These are phyloP conservation scores for Cetonia aurata DNA, from an alignment of 2,888 invertebrate genomes.

Conservation along the genomic window DNA sequence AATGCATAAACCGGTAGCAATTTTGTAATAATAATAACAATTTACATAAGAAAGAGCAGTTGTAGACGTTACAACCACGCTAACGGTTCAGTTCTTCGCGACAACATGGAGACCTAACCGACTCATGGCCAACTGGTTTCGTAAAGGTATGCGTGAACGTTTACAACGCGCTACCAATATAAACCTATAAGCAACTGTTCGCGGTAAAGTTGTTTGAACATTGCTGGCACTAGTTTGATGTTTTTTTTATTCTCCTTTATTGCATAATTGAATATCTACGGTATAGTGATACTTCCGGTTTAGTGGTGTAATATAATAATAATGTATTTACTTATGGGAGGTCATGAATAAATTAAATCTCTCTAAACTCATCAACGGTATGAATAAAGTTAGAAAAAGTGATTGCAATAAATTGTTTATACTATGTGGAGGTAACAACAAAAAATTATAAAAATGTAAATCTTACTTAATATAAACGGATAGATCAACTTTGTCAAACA, in stretches of 20 bases:
- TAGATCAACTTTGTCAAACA: conserved; percentile 7
- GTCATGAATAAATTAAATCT: too few species aligned
- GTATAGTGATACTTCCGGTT: conserved; percentile 13
- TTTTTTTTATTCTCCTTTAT: not conserved
- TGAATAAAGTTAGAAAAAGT: too few species aligned
- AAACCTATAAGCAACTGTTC: not conserved
- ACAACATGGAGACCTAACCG: conserved; percentile 28
- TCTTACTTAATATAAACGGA: conserved; percentile 3
- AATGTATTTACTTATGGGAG: too few species aligned
- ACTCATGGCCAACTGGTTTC: conserved; percentile 17
- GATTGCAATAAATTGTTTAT: too few species aligned
- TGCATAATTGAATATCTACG: not conserved
- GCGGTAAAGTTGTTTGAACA: conserved; percentile 8
- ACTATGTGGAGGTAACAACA: too few species aligned
- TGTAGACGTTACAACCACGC: conserved; percentile 2
- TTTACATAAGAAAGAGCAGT: conserved; percentile 24
- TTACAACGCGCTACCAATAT: too few species aligned
- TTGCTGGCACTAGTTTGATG: conserved; percentile 3
- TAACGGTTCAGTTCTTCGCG: conserved; percentile 31
- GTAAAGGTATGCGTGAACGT: too few species aligned
- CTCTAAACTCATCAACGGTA: too few species aligned
- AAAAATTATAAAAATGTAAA: not conserved
- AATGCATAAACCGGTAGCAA: not conserved
- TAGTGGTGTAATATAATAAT: not conserved
- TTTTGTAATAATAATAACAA: conserved; percentile 6